Percentiles rank a stretch among this genome's conserved stretches.
Conservation (phyloP, 2,888 invertebrate species). For the Athalia cordata region DNA sequence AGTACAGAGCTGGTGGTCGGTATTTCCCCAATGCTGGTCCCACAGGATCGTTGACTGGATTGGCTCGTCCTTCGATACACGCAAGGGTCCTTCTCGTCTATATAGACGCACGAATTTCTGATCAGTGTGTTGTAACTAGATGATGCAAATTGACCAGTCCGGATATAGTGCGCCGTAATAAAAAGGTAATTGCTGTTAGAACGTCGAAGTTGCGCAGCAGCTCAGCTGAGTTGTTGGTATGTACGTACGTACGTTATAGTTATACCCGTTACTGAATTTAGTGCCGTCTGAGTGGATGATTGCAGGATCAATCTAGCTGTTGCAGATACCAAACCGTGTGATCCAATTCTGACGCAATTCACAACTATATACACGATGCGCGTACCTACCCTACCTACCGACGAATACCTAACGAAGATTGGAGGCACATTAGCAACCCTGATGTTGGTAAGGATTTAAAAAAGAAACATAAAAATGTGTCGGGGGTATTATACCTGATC, state of each 20-base stretch:
- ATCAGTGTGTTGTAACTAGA: slow-evolving; percentile 3
- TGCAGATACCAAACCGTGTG: slow-evolving; percentile 64
- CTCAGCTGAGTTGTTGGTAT: slow-evolving; percentile 35
- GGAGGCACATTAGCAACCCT: neutral
- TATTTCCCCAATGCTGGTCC: slow-evolving; percentile 26
- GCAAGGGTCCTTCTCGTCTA: neutral
- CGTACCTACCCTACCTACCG: neutral
- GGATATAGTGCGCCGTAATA: slow-evolving; percentile 49
- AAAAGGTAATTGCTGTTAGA: slow-evolving; percentile 63
- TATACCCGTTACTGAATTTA: slow-evolving; percentile 56
- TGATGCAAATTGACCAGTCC: slow-evolving; percentile 58
- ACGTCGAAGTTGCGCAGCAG: slow-evolving; percentile 55
- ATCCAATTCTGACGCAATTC: slow-evolving; percentile 68
- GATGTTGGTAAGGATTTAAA: neutral
- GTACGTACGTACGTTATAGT: too few species aligned
- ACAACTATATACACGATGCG: slow-evolving; percentile 46
- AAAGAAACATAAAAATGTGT: neutral
- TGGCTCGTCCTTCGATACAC: slow-evolving; percentile 14
- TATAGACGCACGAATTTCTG: neutral
- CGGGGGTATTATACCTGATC: neutral
- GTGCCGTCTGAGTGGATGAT: slow-evolving; percentile 70
- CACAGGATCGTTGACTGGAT: slow-evolving; percentile 21
- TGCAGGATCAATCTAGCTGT: slow-evolving; percentile 60
- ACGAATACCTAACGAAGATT: neutral
- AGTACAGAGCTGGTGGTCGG: neutral